Conservation (phyloP, 1,140 invertebrate species). For the Trachelipus rathkii region DNA sequence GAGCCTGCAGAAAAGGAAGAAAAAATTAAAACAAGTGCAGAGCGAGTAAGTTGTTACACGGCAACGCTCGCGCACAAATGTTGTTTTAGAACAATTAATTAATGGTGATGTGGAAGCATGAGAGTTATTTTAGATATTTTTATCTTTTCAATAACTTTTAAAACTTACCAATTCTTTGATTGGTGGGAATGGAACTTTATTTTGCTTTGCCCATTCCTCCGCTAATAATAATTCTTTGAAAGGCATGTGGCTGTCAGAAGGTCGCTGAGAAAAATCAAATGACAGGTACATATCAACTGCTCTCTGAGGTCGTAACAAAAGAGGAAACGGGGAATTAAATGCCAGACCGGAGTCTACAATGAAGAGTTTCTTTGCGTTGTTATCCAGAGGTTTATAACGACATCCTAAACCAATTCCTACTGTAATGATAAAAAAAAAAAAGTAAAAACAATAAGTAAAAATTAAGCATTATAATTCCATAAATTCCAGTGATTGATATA, state of each 20-base stretch:
- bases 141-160: not conserved
- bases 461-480: slow-evolving; percentile 7
- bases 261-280: slow-evolving; percentile 55
- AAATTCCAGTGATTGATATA: not conserved
- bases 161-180: slow-evolving; percentile 50
- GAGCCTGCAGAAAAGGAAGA: not conserved
- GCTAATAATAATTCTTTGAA: slow-evolving; percentile 55
- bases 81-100: too few species aligned
- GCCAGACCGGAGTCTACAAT: slow-evolving; percentile 56
- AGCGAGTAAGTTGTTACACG: too few species aligned
- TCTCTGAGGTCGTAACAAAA: slow-evolving; percentile 53
- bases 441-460: slow-evolving; percentile 23
- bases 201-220: slow-evolving; percentile 54
- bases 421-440: slow-evolving; percentile 27
- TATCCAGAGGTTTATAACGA: slow-evolving; percentile 47
- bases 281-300: slow-evolving; percentile 53
- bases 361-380: slow-evolving; percentile 53
- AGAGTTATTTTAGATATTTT: too few species aligned
- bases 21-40: too few species aligned
- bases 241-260: slow-evolving; percentile 51
- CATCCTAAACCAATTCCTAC: slow-evolving; percentile 36
- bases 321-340: slow-evolving; percentile 56
- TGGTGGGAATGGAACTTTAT: slow-evolving; percentile 54
- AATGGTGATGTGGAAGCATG: too few species aligned
- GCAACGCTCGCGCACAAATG: too few species aligned